Evolutionary conservation across 1,140 invertebrate species (phyloP).

Genomic region (Pollicipes pollicipes): DNA sequence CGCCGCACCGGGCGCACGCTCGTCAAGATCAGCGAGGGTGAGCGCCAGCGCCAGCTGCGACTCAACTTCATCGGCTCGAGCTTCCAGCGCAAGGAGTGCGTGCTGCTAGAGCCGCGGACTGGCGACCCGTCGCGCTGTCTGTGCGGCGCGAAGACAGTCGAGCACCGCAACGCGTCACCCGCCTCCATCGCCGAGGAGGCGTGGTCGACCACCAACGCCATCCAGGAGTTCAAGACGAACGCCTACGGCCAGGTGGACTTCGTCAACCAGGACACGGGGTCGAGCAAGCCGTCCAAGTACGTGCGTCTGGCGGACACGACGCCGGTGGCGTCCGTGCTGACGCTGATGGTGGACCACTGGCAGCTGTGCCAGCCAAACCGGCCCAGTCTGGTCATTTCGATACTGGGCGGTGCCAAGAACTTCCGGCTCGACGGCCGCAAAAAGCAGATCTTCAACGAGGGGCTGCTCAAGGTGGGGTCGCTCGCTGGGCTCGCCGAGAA

Average conservation of each 20-base stretch:
- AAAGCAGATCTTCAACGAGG: conserved; percentile 27
- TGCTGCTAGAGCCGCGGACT: conserved; percentile 4
- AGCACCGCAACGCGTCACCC: conserved; percentile 3
- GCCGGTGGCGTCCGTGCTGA: conserved; percentile 22
- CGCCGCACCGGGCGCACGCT: conserved; percentile 11
- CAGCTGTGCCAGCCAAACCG: conserved; percentile 24
- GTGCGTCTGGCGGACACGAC: conserved; percentile 25
- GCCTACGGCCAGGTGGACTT: conserved; percentile 9
- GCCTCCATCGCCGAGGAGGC: conserved; percentile 5
- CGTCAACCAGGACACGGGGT: conserved; percentile 12
- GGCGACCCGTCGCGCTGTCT: background rate
- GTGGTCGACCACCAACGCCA: conserved; percentile 2
- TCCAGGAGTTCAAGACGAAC: conserved; percentile 8
- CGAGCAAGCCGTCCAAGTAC: conserved; percentile 22
- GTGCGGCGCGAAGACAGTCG: background rate
- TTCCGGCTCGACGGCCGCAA: conserved; percentile 28
- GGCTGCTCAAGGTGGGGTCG: conserved; percentile 26
- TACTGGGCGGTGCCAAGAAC: conserved; percentile 32
- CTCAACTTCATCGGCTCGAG: conserved; percentile 11
- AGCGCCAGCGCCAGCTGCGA: conserved; percentile 7
- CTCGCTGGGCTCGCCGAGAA: no score
- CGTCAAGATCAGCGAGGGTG: conserved; percentile 8
- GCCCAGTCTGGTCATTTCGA: conserved; percentile 29
- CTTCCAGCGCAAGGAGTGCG: conserved; percentile 16
- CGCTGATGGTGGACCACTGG: conserved; percentile 28